phyloP scores from a whole-genome alignment of 2,113 vertebrate genomes.

The Empidonax alnorum region DNA sequence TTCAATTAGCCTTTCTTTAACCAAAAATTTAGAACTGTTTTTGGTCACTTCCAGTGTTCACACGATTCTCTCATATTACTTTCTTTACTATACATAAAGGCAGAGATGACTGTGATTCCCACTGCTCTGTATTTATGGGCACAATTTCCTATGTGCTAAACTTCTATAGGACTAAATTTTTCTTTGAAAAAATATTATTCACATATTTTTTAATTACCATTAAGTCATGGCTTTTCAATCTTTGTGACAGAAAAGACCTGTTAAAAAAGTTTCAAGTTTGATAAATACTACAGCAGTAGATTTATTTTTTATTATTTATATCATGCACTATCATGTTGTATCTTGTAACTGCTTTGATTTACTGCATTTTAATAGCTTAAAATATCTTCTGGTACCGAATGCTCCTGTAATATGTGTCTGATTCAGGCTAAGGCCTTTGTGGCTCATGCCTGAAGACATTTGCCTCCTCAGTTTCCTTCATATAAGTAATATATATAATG shows the following conservation, averaged over 20 bases:
- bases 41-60: not conserved
- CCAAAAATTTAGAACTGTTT: not conserved
- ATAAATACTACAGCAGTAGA: not conserved
- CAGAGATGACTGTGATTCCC: not conserved
- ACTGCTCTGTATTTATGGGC: not conserved
- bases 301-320: not conserved
- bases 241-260: not conserved
- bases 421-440: not conserved
- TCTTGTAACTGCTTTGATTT: not conserved
- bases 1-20: not conserved
- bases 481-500: not conserved
- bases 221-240: not conserved
- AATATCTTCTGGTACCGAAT: not conserved
- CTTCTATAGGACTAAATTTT: not conserved
- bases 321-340: not conserved
- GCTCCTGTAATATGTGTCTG: not conserved
- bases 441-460: not conserved
- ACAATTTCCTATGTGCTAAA: not conserved
- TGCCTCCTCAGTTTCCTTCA: not conserved
- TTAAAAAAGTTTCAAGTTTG: not conserved
- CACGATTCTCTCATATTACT: not conserved
- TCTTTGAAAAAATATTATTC: not conserved
- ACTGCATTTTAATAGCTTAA: not conserved
- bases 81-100: not conserved
- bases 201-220: not conserved